Base-by-base conservation (phyloP, 2,113 vertebrate genomes). In the Carlito syrichta region DNA sequence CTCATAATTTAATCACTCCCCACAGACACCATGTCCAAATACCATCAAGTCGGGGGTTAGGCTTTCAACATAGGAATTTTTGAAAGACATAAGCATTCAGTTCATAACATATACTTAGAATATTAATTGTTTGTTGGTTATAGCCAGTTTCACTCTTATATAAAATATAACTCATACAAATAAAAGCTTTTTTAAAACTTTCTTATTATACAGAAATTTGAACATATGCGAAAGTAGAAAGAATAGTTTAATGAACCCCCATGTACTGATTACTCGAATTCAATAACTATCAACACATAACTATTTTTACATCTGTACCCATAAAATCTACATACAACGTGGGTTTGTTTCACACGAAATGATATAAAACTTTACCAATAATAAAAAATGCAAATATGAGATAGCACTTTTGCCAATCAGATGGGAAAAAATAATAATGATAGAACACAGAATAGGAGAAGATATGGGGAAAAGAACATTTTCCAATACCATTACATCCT, bases 401-500 rank as follows among this genome's bases (percentile, higher is more conserved):
- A 58, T 22, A 91, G 79, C 12, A 94, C 13, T 83, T 93, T 35
- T 87, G 69, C 19, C 40, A 90, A 63, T 92, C 32, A 73, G 23
- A 89, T 60, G 30, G 17, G 22, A 56, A 94, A 96, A 95, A n/a
- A n/a, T n/a, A n/a, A 89, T 13, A 94, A 79, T 76, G 71, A 88
- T 2, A 89, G 25, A 74, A 76, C 5, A 89, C 14, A 92, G 58
- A 16, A 74, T 1, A 54, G n/a, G 13, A 90, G 4, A 68, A 2
- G 45, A 2, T 77, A 13, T 19, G 81, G 23, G 20, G 10, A 76
- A 91, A 81, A 79, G 2, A 79, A 85, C 19, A 71, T 25, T 84
- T 73, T 88, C 69, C n/a, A n/a, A n/a, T n/a, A n/a, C n/a, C n/a
- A n/a, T n/a, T n/a, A n/a, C n/a, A n/a, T n/a, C n/a, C n/a, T n/a